phyloP scores from a whole-genome alignment of 2,797 vertebrate genomes.

The Pipistrellus nathusii region DNA sequence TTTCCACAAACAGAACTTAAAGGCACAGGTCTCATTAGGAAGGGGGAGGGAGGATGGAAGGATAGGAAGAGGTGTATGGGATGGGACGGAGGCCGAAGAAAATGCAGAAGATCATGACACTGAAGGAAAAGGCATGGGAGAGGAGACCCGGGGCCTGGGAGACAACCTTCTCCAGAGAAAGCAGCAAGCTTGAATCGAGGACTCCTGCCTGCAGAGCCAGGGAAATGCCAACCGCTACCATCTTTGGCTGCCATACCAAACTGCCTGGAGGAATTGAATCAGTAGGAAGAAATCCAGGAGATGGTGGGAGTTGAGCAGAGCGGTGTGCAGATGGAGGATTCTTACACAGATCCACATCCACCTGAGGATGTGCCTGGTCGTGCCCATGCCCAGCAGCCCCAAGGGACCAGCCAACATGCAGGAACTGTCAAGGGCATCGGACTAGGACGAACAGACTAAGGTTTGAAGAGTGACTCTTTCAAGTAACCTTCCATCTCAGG shows the following conservation, averaged over 20 bases:
- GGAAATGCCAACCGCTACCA: not conserved
- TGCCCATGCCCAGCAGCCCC: not conserved
- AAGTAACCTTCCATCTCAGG: not conserved
- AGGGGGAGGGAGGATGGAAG: rapidly evolving
- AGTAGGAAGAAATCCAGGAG: not conserved
- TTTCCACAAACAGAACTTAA: not conserved
- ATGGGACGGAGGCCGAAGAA: too few relatives aligned
- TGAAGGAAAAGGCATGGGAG: not conserved
- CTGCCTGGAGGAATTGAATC: not conserved
- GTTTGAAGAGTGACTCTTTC: not conserved
- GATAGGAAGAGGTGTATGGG: rapidly evolving
- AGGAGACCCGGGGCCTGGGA: not conserved
- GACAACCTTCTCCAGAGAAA: not conserved
- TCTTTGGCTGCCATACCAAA: not conserved
- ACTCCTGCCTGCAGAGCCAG: not conserved
- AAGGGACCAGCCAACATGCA: not conserved
- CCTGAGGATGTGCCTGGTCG: rapidly evolving
- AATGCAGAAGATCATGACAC: not conserved
- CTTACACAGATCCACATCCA: not conserved
- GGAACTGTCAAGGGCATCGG: not conserved
- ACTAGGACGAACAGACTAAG: not conserved
- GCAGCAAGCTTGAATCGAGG: not conserved
- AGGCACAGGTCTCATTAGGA: not conserved
- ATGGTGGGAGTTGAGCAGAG: not conserved
- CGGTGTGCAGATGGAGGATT: not conserved